Percentiles rank a stretch among this genome's conserved stretches.
Conservation (phyloP, 2,113 vertebrate genomes). For the Gymnogyps californianus region DNA sequence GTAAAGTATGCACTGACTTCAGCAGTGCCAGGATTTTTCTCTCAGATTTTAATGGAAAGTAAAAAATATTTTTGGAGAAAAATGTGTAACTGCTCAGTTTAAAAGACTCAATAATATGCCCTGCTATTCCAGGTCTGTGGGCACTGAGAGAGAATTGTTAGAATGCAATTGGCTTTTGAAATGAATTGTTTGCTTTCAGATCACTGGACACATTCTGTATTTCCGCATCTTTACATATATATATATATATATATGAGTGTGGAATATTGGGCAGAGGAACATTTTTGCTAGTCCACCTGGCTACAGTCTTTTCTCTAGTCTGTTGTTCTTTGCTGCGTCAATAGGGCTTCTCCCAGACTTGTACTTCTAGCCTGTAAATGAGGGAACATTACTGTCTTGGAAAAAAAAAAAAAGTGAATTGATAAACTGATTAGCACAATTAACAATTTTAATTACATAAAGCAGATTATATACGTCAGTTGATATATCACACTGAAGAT, state of each 20-base stretch:
- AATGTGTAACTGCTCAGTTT: background rate
- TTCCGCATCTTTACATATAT: background rate
- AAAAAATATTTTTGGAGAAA: background rate
- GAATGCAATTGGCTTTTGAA: background rate
- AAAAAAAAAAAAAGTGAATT: background rate
- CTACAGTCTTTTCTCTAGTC: background rate
- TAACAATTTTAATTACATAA: constrained; percentile 27
- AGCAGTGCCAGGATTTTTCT: background rate
- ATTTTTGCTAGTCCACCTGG: background rate
- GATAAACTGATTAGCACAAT: background rate
- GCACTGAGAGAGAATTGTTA: background rate
- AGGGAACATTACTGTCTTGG: background rate
- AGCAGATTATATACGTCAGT: background rate
- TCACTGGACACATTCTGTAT: background rate
- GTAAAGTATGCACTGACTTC: background rate
- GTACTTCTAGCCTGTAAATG: background rate
- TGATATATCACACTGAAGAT: background rate
- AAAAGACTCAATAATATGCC: background rate
- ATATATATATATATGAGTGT: background rate
- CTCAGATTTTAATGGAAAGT: background rate
- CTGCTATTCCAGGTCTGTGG: background rate
- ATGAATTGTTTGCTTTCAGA: background rate
- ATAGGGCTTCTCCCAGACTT: background rate
- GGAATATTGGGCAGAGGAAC: background rate
- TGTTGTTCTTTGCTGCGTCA: background rate